phyloP scores from a whole-genome alignment of 2,888 invertebrate species.

The Philaethria dido region DNA sequence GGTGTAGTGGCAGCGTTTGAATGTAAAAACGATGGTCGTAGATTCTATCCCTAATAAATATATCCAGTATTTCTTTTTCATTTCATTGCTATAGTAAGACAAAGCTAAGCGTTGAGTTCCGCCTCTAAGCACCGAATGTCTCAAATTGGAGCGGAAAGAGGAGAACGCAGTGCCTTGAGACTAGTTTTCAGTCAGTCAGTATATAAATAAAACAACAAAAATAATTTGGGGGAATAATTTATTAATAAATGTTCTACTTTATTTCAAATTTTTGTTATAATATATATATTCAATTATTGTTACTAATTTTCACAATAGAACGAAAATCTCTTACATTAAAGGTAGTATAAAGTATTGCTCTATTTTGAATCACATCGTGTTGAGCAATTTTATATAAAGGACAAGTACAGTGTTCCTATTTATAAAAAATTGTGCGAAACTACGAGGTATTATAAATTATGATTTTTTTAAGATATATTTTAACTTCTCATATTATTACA shows the following conservation, averaged over 20 bases:
- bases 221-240: neutral
- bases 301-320: slow-evolving; percentile 7
- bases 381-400: slow-evolving; percentile 16
- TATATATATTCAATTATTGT: neutral
- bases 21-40: too few relatives aligned
- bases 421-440: slow-evolving; percentile 11
- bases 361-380: slow-evolving; percentile 64
- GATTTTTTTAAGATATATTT: neutral
- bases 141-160: neutral
- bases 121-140: neutral
- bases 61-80: too few relatives aligned
- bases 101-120: too few relatives aligned
- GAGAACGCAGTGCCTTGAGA: too few relatives aligned
- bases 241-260: slow-evolving; percentile 15
- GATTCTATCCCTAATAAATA: too few relatives aligned
- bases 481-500: too few relatives aligned
- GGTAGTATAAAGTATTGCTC: slow-evolving; percentile 57
- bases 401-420: slow-evolving; percentile 9
- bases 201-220: neutral
- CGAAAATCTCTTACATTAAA: slow-evolving; percentile 3
- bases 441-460: neutral
- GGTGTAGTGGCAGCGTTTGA: neutral
- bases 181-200: too few relatives aligned
- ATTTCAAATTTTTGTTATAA: neutral
- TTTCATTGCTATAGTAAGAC: too few relatives aligned